Percentiles rank a stretch among this genome's conserved stretches.
phyloP scores from a whole-genome alignment of 2,888 invertebrate genomes.

The Clepsis dumicolana region DNA sequence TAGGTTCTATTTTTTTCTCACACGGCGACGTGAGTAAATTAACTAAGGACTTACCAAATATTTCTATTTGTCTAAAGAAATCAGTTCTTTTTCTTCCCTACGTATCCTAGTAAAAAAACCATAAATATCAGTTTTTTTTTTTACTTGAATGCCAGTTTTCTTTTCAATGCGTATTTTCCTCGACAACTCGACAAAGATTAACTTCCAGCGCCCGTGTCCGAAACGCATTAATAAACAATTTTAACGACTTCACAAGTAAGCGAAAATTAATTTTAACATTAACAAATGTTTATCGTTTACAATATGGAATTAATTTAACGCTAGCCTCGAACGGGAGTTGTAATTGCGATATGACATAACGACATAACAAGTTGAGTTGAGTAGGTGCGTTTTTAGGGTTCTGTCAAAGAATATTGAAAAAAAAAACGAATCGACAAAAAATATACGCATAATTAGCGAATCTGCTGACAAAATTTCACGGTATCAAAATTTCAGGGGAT shows the following conservation, averaged over 20 bases:
- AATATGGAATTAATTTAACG: slow-evolving; percentile 66
- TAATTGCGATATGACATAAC: slow-evolving; percentile 7
- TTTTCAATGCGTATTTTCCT: slow-evolving; percentile 3
- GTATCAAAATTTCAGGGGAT: no score
- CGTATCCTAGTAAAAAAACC: no score
- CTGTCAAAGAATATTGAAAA: background rate
- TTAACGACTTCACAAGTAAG: slow-evolving; percentile 81
- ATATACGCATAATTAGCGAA: no score
- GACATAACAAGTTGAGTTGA: no score
- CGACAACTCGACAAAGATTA: slow-evolving; percentile 59
- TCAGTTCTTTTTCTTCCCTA: no score
- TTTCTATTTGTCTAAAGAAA: no score
- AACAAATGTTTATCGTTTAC: slow-evolving; percentile 60
- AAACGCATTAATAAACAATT: slow-evolving; percentile 66
- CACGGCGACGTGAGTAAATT: no score
- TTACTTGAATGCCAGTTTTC: background rate
- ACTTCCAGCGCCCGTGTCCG: slow-evolving; percentile 74
- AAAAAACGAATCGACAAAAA: no score
- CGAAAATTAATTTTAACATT: slow-evolving; percentile 76
- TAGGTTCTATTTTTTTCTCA: no score
- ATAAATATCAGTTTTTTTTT: no score
- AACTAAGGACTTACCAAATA: no score
- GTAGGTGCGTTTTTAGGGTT: background rate
- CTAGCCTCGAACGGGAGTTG: slow-evolving; percentile 50
- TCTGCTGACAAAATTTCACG: no score